phyloP scores from a whole-genome alignment of 2,113 vertebrate species.

The Alaudala cheleensis region DNA sequence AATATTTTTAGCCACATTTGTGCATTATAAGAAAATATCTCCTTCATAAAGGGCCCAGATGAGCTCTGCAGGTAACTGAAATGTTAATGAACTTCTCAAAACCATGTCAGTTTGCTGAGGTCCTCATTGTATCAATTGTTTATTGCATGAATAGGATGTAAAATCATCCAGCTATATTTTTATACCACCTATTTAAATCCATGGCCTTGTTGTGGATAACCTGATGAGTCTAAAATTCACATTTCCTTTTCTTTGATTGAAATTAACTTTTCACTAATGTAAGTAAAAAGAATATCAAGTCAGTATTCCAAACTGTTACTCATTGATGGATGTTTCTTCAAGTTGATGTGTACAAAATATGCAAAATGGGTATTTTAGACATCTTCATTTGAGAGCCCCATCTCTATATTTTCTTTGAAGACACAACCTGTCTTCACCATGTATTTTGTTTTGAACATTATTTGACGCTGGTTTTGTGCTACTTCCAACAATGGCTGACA shows the following conservation, averaged over 20 bases:
- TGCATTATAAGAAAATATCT: background rate
- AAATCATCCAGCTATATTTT: background rate
- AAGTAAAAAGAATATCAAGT: background rate
- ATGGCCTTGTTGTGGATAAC: background rate
- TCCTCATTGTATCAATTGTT: background rate
- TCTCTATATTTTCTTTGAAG: background rate
- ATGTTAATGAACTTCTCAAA: background rate
- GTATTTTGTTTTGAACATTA: background rate
- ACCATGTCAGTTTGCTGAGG: background rate
- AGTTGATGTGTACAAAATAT: background rate
- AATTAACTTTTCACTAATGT: background rate
- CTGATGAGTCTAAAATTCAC: background rate
- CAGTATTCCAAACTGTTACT: background rate
- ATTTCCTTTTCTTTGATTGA: background rate
- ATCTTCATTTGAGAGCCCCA: background rate
- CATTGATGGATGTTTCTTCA: background rate
- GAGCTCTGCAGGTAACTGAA: background rate
- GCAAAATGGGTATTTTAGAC: accelerated
- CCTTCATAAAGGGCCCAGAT: background rate
- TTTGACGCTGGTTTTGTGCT: background rate
- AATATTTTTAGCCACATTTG: background rate
- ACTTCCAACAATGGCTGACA: background rate
- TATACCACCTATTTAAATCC: background rate
- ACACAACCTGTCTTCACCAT: accelerated
- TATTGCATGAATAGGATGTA: background rate